Evolutionary conservation across 2,888 invertebrate genomes (phyloP).

Genomic region (Synergus gifuensis): DNA sequence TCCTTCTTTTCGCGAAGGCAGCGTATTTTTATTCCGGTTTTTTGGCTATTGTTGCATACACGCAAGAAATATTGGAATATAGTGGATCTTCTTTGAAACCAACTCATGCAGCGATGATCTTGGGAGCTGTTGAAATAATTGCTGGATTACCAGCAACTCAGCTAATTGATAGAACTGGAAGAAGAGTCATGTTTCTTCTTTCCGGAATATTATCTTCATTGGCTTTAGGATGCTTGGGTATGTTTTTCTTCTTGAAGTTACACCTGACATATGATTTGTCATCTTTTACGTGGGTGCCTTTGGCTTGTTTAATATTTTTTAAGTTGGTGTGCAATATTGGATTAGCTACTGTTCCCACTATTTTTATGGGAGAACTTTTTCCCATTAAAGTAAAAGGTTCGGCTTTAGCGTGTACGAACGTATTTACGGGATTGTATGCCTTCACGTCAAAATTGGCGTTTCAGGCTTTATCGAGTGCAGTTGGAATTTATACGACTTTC

Average conservation of each 20-base stretch:
- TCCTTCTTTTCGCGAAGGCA: slow-evolving; percentile 82
- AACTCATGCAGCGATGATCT: slow-evolving; percentile 79
- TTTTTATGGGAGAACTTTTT: slow-evolving; percentile 5
- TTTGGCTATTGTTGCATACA: slow-evolving; percentile 81
- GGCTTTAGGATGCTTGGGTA: slow-evolving; percentile 79
- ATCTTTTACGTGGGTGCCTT: slow-evolving; percentile 80
- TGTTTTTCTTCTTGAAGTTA: slow-evolving; percentile 81
- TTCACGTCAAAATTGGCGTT: not conserved
- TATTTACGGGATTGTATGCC: not conserved
- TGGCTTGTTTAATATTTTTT: slow-evolving; percentile 80
- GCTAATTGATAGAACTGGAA: slow-evolving; percentile 82
- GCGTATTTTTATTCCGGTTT: slow-evolving; percentile 83
- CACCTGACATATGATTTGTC: slow-evolving; percentile 78
- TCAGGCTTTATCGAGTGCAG: not conserved
- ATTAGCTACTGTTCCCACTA: not conserved
- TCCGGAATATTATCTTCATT: slow-evolving; percentile 81
- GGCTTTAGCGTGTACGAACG: not conserved
- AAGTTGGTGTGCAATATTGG: slow-evolving; percentile 1
- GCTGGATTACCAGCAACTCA: slow-evolving; percentile 81
- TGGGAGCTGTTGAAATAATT: slow-evolving; percentile 80
- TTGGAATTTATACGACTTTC: not conserved
- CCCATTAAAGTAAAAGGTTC: not conserved
- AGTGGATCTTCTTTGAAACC: slow-evolving; percentile 79
- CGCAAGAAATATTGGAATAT: slow-evolving; percentile 82
- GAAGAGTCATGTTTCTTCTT: slow-evolving; percentile 81